Percentiles rank a stretch among this genome's conserved stretches.
phyloP scores from a whole-genome alignment of 2,888 invertebrate genomes.

The Tipula lateralis region DNA sequence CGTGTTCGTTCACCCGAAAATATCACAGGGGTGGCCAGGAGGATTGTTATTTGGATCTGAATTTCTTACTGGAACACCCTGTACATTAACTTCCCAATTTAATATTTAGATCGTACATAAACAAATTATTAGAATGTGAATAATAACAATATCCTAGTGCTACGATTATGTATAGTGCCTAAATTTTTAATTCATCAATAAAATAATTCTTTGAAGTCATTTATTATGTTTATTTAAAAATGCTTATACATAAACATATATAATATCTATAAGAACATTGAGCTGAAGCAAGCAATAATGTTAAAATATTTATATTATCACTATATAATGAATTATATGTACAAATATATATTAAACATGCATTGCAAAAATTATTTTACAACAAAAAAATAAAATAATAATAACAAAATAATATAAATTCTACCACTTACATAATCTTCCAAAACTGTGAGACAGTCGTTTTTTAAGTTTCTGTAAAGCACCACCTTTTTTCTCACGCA shows the following conservation, averaged over 20 bases:
- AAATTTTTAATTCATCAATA: background rate
- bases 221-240: background rate
- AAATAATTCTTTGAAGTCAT: too few species aligned
- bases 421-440: slow-evolving; percentile 83
- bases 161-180: background rate
- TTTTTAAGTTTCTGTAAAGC: slow-evolving; percentile 92
- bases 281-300: slow-evolving; percentile 9
- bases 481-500: slow-evolving; percentile 89
- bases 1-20: too few species aligned
- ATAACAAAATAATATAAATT: background rate
- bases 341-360: background rate
- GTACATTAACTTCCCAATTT: background rate
- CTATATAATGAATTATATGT: background rate
- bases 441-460: slow-evolving; percentile 92
- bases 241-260: background rate
- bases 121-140: background rate
- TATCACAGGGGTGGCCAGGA: too few species aligned
- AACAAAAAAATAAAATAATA: background rate
- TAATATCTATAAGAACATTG: background rate
- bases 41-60: too few species aligned
- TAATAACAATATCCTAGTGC: background rate
- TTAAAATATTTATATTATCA: slow-evolving; percentile 12
- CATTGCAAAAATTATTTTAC: slow-evolving; percentile 2
- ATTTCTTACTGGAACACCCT: too few species aligned
- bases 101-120: background rate